Evolutionary conservation across 2,888 invertebrate genomes (phyloP), one percentile per base, ranked within the genome.

Genomic region (Minunthozetes semirufus): DNA sequence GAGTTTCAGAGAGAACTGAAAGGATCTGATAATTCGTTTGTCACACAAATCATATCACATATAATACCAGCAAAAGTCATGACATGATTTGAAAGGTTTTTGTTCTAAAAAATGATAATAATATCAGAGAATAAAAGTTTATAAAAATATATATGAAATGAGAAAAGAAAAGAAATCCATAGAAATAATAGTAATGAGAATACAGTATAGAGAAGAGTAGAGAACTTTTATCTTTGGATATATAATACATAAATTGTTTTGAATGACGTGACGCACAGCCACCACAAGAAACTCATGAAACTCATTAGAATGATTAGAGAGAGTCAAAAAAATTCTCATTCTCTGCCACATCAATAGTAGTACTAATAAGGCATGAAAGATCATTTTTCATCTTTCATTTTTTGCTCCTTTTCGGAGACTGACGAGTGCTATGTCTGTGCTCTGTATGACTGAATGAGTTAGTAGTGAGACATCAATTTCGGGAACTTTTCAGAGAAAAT

Each of bases 291-390:
- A 42, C 63, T 63, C 63, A 63, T 63, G 56, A 56, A 42, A 42
- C 63, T 63, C 63, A 63, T 63, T 63, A 63, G 29, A 63, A 63
- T 63, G 17, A 63, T 63, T 63, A 63, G 33, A 33, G 42, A 9
- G 42, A 42, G 42, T 42, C 42, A 13, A 42, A 42, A 61, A 61
- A 63, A 33, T 29, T 29, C 25, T 56, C 22, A 56, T 56, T 56
- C 56, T 56, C 33, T 63, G 38, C 63, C 33, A 25, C 59, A 63
- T 63, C 63, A 63, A 63, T 63, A 63, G 63, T 15, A 17, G 63
- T 63, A 63, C 63, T 63, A 63, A 63, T 63, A 63, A 63, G 33
- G 63, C 63, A 63, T 63, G 63, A 63, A 63, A 63, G 63, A 63
- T 63, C 63, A 63, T 63, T 63, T 63, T 63, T 63, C 63, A 63